phyloP scores from a whole-genome alignment of 2,113 vertebrate species.

The Seriola aureovittata region DNA sequence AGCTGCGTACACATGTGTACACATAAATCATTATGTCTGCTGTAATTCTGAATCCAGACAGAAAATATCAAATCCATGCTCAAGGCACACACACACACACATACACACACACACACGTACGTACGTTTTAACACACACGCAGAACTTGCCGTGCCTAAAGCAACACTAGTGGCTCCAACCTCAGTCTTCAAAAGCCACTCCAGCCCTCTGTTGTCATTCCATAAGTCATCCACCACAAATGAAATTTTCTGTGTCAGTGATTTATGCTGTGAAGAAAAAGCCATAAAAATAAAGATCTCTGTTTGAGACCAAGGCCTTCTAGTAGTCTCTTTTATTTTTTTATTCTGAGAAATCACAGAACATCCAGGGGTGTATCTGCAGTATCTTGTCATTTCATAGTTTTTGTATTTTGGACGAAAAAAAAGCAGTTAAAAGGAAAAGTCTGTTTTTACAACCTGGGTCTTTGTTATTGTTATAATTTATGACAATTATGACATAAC shows the following conservation, averaged over 20 bases:
- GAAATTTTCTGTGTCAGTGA: conserved; percentile 76
- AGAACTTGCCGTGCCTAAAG: conserved; percentile 66
- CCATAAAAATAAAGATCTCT: conserved; percentile 59
- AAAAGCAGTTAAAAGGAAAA: background rate
- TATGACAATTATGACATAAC: background rate
- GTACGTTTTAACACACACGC: conserved; percentile 5
- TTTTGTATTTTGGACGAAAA: background rate
- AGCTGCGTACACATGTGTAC: background rate
- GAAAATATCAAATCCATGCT: conserved; percentile 45
- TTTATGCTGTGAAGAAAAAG: conserved; percentile 74
- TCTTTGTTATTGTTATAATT: conserved; percentile 16
- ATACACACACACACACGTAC: conserved; percentile 25
- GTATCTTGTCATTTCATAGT: conserved; percentile 26
- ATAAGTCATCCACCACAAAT: conserved; percentile 76
- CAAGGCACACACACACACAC: conserved; percentile 33
- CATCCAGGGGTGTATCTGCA: conserved; percentile 18
- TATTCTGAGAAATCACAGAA: conserved; percentile 41
- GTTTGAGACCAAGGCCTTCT: conserved; percentile 56
- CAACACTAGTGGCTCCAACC: conserved; percentile 73
- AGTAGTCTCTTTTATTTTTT: conserved; percentile 30
- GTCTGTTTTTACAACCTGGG: background rate
- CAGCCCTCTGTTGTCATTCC: conserved; percentile 76
- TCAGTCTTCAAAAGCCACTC: conserved; percentile 67
- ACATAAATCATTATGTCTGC: conserved; percentile 28
- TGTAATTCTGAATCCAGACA: conserved; percentile 39